Conservation (phyloP, 2,113 vertebrate species). For the Lagopus muta region DNA sequence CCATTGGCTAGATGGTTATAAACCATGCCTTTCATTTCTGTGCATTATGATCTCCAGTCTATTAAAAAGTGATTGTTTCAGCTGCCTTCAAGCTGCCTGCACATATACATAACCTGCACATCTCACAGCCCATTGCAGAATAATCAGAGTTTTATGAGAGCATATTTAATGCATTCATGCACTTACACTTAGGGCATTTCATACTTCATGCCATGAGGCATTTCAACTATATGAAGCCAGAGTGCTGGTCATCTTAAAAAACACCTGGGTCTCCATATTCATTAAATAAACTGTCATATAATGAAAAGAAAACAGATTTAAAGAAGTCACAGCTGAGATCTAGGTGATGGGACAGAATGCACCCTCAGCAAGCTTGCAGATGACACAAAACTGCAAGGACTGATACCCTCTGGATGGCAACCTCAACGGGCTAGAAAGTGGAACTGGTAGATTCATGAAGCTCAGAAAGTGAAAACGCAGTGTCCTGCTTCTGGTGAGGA, state of each 20-base stretch:
- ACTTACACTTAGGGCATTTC: background rate
- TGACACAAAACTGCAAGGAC: background rate
- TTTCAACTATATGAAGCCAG: background rate
- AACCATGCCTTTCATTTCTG: background rate
- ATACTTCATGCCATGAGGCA: background rate
- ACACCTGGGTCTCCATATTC: background rate
- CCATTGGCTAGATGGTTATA: background rate
- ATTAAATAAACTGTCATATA: background rate
- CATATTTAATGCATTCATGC: background rate
- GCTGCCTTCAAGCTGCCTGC: background rate
- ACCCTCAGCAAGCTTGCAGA: background rate
- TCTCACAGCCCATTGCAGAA: background rate
- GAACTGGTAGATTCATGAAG: background rate
- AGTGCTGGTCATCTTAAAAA: background rate
- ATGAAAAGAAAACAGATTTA: background rate
- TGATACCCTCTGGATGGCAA: background rate
- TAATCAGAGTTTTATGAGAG: background rate
- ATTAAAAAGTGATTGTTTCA: background rate
- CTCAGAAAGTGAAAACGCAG: background rate
- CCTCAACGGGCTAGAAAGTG: background rate
- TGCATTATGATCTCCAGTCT: background rate
- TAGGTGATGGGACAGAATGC: background rate
- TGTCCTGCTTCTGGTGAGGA: background rate
- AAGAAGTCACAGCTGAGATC: background rate
- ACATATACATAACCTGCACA: background rate